Evolutionary conservation across 2,888 invertebrate species (phyloP), one percentile per base, ranked within the genome.

Genomic region (Xestia ashworthii): DNA sequence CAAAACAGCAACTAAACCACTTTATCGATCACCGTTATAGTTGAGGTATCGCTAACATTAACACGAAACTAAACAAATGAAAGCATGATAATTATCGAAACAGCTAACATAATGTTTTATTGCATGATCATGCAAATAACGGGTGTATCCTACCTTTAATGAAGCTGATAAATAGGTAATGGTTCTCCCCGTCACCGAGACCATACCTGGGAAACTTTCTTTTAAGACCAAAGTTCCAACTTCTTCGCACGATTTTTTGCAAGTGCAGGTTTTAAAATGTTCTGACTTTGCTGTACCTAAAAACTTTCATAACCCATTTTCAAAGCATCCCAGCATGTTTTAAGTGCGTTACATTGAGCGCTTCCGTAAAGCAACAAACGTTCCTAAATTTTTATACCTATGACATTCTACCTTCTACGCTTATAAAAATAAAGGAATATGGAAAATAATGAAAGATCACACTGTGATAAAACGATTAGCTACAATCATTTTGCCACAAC

Each of bases 41-140:
- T 78, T 66, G 58, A 65, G 65, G 58, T 71, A 66, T 65, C 58
- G 60, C 25, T 53, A 53, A n/a, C 32, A n/a, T 14, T 6, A 48
- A 71, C 82, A 82, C 38, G 64, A 19, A 66, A 69, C 71, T 44
- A 74, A 65, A 70, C 41, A 70, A 77, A 82, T 64, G 55, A 68
- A 71, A 48, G 25, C 69, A 41, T 44, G 72, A 58, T 50, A 5
- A 74, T 58, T 71, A 73, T 77, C 70, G 1, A n/a, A 55, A 50
- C 38, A 44, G 74, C 79, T 65, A 74, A 65, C 64, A 64, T 58
- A 22, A 66, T 58, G 5, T 25, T 46, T 46, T 8, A 32, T 32
- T 64, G 14, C 14, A 69, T 48, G 19, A n/a, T 19, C 11, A 66
- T 32, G n/a, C 5, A 16, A 71, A 65, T 16, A 25, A 46, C 25